These are phyloP conservation scores for Galleria mellonella DNA, from an alignment of 1,140 invertebrate genomes.

Conservation along the genomic window DNA sequence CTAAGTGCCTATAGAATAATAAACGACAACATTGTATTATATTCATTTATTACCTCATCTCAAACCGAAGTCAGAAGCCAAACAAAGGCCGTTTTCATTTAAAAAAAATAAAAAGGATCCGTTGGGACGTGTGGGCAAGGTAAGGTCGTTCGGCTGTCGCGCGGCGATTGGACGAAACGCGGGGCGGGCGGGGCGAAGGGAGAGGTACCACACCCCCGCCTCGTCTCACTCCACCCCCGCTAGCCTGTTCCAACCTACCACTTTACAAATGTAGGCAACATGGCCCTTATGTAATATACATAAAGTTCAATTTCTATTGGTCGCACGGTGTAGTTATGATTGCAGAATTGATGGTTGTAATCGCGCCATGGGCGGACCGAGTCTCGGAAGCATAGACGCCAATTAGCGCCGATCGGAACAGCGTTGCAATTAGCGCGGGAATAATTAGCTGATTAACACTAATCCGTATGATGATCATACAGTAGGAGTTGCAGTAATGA, in stretches of 20 bases:
- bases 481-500: no score
- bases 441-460: constrained; percentile 30
- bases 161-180: constrained; percentile 31
- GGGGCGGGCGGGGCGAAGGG: constrained; percentile 53
- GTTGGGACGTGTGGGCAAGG: constrained; percentile 60
- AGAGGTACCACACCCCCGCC: constrained; percentile 37
- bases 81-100: constrained; percentile 37
- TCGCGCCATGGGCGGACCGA: constrained; percentile 66
- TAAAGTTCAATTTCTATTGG: constrained; percentile 32
- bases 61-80: constrained; percentile 16
- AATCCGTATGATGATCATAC: constrained; percentile 7
- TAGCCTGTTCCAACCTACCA: constrained; percentile 35
- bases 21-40: constrained; percentile 2
- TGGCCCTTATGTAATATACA: constrained; percentile 18
- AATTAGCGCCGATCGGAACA: constrained; percentile 54
- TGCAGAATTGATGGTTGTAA: constrained; percentile 46
- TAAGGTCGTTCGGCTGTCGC: constrained; percentile 47
- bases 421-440: constrained; percentile 42
- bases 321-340: constrained; percentile 24
- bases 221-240: constrained; percentile 48
- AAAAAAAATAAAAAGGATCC: constrained; percentile 49
- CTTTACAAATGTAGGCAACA: constrained; percentile 30
- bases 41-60: not conserved
- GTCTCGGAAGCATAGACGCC: constrained; percentile 53
- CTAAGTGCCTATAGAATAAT: not conserved